These are phyloP conservation scores for Rousettus leschenaultii DNA, from an alignment of 2,113 vertebrate genomes.

Conservation along the genomic window DNA sequence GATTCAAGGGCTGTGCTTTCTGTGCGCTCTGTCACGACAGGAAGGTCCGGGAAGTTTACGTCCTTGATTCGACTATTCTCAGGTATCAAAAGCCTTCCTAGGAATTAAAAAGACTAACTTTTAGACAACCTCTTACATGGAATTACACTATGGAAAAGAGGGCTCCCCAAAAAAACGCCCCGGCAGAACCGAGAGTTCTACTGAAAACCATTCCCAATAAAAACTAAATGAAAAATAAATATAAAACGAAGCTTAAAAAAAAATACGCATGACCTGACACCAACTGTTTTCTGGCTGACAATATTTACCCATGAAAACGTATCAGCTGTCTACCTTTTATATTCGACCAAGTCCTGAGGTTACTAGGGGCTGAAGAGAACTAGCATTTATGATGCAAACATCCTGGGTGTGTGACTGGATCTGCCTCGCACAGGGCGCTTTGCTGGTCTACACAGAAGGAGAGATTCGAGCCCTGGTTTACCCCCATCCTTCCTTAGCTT, in stretches of 20 bases:
- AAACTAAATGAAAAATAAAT: conserved; percentile 84
- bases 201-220: conserved; percentile 83
- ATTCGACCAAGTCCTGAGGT: conserved; percentile 87
- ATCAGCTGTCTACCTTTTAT: conserved; percentile 83
- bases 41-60: conserved; percentile 76
- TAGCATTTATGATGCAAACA: conserved; percentile 75
- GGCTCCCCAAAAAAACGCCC: conserved; percentile 83
- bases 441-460: conserved; percentile 85
- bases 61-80: conserved; percentile 71
- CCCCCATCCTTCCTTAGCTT: conserved; percentile 82
- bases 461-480: conserved; percentile 84
- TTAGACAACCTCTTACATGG: conserved; percentile 83
- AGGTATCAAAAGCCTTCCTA: conserved; percentile 78
- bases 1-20: conserved; percentile 84
- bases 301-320: conserved; percentile 81
- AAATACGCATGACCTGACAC: conserved; percentile 81
- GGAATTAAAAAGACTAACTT: conserved; percentile 75
- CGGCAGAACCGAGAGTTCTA: conserved; percentile 80
- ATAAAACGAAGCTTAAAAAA: conserved; percentile 80
- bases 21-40: conserved; percentile 83
- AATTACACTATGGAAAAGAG: conserved; percentile 79
- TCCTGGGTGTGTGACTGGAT: conserved; percentile 80
- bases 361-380: conserved; percentile 84
- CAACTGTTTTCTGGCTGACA: conserved; percentile 82
- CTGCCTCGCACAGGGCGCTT: conserved; percentile 81